Evolutionary conservation across 1,140 invertebrate species (phyloP).

Genomic region (Hylyphantes graminicola): DNA sequence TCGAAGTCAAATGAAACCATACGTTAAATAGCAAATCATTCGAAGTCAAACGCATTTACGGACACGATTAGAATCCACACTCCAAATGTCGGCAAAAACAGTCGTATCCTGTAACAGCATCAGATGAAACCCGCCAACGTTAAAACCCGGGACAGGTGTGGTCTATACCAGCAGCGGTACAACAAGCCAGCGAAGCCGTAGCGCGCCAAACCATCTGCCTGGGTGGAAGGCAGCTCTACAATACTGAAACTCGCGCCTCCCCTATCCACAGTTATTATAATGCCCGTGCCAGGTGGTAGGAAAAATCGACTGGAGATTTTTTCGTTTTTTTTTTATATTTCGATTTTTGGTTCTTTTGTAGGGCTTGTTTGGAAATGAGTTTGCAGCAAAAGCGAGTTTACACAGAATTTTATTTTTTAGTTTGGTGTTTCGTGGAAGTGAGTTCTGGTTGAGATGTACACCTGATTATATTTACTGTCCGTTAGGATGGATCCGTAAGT

Average conservation of each 20-base stretch:
- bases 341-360: background rate
- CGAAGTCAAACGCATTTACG: too few species aligned
- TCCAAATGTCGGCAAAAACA: background rate
- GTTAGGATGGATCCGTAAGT: too few species aligned
- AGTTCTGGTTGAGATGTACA: too few species aligned
- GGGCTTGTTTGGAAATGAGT: too few species aligned
- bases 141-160: slow-evolving; percentile 4
- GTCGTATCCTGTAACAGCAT: slow-evolving; percentile 9
- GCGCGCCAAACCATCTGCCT: slow-evolving; percentile 2
- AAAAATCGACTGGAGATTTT: slow-evolving; percentile 2
- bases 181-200: background rate
- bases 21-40: too few species aligned
- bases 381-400: too few species aligned
- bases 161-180: slow-evolving; percentile 9
- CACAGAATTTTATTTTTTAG: too few species aligned
- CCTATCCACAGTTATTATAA: slow-evolving; percentile 40
- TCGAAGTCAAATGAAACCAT: too few species aligned
- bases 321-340: slow-evolving; percentile 6
- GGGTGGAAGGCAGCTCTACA: too few species aligned
- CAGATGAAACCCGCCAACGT: background rate
- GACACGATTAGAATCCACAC: too few species aligned
- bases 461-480: too few species aligned
- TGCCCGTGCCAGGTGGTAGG: slow-evolving; percentile 30
- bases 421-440: too few species aligned
- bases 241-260: background rate